Conservation (phyloP, 2,113 vertebrate species). For the Rhodinocichla rosea region DNA sequence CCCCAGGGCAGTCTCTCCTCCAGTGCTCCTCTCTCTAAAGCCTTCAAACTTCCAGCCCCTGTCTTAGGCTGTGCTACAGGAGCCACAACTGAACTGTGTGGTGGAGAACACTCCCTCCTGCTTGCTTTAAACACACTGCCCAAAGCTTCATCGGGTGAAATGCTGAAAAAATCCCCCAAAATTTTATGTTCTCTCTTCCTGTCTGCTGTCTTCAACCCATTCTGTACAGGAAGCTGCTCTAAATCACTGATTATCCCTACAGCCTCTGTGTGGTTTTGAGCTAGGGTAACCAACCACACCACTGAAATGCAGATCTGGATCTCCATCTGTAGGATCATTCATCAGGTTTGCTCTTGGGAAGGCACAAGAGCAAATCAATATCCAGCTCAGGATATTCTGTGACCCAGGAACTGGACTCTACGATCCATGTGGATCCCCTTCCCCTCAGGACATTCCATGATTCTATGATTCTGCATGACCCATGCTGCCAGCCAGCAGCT, state of each 20-base stretch:
- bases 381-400: not conserved
- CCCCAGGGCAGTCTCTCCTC: not conserved
- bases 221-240: not conserved
- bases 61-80: not conserved
- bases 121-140: not conserved
- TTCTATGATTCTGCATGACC: not conserved
- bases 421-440: not conserved
- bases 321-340: not conserved
- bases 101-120: not conserved
- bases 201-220: not conserved
- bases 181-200: accelerated
- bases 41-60: not conserved
- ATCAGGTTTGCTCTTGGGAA: not conserved
- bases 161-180: accelerated
- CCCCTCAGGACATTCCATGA: not conserved
- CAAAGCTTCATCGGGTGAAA: not conserved
- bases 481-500: not conserved
- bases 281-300: not conserved
- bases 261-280: not conserved
- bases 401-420: not conserved
- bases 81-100: not conserved
- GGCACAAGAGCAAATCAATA: not conserved
- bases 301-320: not conserved
- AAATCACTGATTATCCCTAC: not conserved
- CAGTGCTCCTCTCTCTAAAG: accelerated